These are phyloP conservation scores for Aphis craccivora DNA, from an alignment of 1,140 invertebrate species.

Conservation along the genomic window DNA sequence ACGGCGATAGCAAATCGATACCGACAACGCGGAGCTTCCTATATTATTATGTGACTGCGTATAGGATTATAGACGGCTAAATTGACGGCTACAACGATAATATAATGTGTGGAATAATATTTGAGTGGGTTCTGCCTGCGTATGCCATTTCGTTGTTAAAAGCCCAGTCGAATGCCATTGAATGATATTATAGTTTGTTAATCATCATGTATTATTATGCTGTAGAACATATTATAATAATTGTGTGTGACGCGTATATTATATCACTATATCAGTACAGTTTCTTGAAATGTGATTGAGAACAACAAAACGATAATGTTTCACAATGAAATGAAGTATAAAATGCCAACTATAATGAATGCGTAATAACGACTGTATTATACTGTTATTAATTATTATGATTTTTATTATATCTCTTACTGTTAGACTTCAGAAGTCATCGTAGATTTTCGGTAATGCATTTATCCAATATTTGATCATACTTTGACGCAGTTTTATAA, in stretches of 20 bases:
- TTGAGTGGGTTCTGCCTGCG: neutral
- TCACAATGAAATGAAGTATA: neutral
- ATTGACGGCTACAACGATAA: neutral
- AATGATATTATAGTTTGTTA: too few species aligned
- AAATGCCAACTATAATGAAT: neutral
- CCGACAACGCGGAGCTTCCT: neutral
- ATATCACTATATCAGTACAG: neutral
- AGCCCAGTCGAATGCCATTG: neutral
- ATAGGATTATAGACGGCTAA: neutral
- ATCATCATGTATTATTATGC: neutral
- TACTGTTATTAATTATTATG: constrained; percentile 9
- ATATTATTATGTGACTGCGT: too few species aligned
- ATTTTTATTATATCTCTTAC: neutral
- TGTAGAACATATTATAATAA: neutral
- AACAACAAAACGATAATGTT: neutral
- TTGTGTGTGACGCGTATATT: too few species aligned
- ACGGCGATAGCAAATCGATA: neutral
- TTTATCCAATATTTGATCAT: neutral
- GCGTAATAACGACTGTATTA: neutral
- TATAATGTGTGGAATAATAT: neutral
- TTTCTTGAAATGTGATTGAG: neutral
- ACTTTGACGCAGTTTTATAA: neutral
- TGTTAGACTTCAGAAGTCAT: neutral
- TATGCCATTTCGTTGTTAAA: neutral
- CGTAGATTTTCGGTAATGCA: neutral